These are phyloP conservation scores for Scelioninae gen. 2 DNA, from an alignment of 2,888 invertebrate species.

Conservation along the genomic window DNA sequence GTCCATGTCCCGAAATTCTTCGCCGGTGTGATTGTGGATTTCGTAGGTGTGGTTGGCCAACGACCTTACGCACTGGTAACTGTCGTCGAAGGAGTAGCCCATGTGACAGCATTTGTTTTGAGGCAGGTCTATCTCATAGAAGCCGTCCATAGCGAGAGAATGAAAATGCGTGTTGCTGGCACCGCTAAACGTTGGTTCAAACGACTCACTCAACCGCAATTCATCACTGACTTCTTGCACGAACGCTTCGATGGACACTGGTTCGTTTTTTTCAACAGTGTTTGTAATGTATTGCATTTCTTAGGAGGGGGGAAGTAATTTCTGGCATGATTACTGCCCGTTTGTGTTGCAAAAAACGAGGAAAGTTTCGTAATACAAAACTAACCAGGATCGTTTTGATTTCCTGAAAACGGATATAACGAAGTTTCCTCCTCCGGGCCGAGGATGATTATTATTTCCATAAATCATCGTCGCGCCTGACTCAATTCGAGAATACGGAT, in stretches of 20 bases:
- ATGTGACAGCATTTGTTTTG: conserved; percentile 62
- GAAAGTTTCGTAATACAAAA: conserved; percentile 46
- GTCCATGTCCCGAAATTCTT: conserved; percentile 19
- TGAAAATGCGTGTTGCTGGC: background rate
- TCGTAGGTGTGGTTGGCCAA: conserved; percentile 34
- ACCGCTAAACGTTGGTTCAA: background rate
- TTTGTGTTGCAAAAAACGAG: conserved; percentile 45
- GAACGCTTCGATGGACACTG: conserved; percentile 36
- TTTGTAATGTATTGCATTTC: conserved; percentile 36
- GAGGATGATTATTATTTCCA: conserved; percentile 32
- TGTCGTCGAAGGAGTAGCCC: conserved; percentile 58
- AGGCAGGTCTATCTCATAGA: conserved; percentile 42
- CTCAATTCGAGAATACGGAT: conserved; percentile 7
- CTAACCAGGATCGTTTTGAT: conserved; percentile 20
- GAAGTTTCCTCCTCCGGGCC: conserved; percentile 39
- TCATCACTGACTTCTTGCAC: conserved; percentile 24
- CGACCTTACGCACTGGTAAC: conserved; percentile 56
- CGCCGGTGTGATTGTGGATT: conserved; percentile 19
- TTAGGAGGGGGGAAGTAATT: conserved; percentile 44
- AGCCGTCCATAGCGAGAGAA: conserved; percentile 45
- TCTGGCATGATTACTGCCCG: conserved; percentile 40
- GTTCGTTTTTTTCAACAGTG: conserved; percentile 31
- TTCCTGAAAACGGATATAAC: conserved; percentile 40
- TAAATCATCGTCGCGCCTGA: conserved; percentile 23
- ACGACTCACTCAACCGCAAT: conserved; percentile 1